Base-by-base conservation (phyloP, 2,113 vertebrate genomes). In the Neoarius graeffei region DNA sequence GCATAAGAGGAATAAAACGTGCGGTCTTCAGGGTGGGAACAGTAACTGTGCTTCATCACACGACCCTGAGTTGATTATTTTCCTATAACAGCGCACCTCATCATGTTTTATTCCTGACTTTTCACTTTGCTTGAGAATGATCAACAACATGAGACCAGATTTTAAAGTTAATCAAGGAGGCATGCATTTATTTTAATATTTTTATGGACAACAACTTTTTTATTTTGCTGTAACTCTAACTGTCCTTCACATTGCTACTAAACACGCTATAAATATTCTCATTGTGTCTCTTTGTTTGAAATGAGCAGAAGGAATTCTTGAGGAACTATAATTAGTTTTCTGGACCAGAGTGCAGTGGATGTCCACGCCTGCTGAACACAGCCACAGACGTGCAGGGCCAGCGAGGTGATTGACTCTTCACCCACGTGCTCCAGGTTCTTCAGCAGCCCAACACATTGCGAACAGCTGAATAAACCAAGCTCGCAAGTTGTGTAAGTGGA, bases 401-500 rank as follows among this genome's bases (percentile, higher is more conserved):
- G 82, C 27, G 54, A 3, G 74, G 25, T 86, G 86, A 84, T 91
- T 88, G 86, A 80, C 84, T 27, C 83, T 89, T 60, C 25, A 77
- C 23, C 54, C 86, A 60, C 69, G 81, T 62, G 66, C 59, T 73
- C 50, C 84, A 86, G 85, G 48, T 73, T 85, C 79, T 79, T 84
- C 50, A 71, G 88, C 59, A 86, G 82, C 80, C 25, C 50, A 56
- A 64, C 90, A 91, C 84, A 85, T 85, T 85, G 85, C 82, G 73
- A 88, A 87, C 88, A 91, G 88, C 90, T 89, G 87, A 86, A 64
- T 86, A 86, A 87, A 89, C 88, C 71, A 4, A 67, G 81, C 69
- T 64, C 52, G 15, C n/a, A 52, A 76, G 64, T 81, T 81, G 30
- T 42, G 71, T 76, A 83, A 86, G 83, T 69, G 76, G 54, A 88